These are phyloP conservation scores for Parapsyche elsis DNA, from an alignment of 1,140 invertebrate genomes.

Conservation along the genomic window DNA sequence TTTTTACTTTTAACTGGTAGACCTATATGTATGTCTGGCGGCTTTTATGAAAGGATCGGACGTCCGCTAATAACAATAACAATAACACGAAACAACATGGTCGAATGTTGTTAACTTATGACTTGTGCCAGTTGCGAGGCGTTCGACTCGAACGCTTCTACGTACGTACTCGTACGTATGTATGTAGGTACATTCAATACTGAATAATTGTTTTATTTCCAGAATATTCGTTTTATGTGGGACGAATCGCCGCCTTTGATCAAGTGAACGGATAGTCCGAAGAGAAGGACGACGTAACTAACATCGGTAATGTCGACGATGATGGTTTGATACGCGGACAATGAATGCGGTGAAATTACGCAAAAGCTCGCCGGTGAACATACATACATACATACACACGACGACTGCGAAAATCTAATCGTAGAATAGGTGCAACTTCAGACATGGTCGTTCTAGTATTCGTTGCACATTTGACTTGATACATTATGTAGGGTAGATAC, in stretches of 20 bases:
- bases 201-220: slow-evolving; percentile 19
- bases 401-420: no score
- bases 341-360: not conserved
- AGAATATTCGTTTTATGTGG: slow-evolving; percentile 20
- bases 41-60: no score
- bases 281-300: not conserved
- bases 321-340: slow-evolving; percentile 7
- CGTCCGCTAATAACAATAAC: no score
- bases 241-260: slow-evolving; percentile 22
- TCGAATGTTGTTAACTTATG: no score
- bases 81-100: no score
- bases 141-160: no score
- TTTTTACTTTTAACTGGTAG: no score
- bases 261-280: not conserved
- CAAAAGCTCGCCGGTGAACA: not conserved
- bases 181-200: not conserved
- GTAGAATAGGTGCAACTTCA: not conserved
- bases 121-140: no score
- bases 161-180: no score
- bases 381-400: no score
- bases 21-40: no score
- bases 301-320: not conserved
- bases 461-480: not conserved
- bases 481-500: slow-evolving; percentile 13
- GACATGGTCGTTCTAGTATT: not conserved